These are phyloP conservation scores for Oscheius sp. DNA, from an alignment of 1,140 invertebrate species.

Conservation along the genomic window DNA sequence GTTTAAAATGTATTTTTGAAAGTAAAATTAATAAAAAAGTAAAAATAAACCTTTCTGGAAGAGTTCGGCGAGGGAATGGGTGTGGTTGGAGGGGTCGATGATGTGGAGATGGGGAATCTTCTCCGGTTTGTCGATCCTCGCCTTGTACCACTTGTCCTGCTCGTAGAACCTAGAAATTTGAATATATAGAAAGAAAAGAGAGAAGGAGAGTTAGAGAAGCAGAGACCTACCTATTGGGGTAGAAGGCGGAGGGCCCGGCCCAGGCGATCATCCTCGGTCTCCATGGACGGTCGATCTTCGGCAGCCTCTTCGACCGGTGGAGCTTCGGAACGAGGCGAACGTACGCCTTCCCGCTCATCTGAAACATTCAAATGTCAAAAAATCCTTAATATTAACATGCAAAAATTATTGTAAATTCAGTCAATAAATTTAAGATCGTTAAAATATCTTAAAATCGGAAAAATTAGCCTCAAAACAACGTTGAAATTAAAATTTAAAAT, in stretches of 20 bases:
- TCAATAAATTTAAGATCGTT: no score
- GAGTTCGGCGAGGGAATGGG: slow-evolving; percentile 30
- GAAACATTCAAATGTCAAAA: background rate
- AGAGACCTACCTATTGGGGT: slow-evolving; percentile 47
- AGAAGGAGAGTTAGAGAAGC: background rate
- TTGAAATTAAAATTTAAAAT: no score
- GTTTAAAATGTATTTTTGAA: background rate
- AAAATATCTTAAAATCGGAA: no score
- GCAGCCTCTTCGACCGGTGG: slow-evolving; percentile 46
- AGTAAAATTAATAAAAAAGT: background rate
- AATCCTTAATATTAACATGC: no score
- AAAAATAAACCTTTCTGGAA: slow-evolving; percentile 22
- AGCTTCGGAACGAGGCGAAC: slow-evolving; percentile 27
- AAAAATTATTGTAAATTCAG: no score
- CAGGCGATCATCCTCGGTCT: slow-evolving; percentile 57
- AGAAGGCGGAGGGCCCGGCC: slow-evolving; percentile 59
- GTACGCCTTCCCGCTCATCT: slow-evolving; percentile 36
- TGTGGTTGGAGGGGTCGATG: slow-evolving; percentile 53
- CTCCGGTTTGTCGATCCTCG: slow-evolving; percentile 58
- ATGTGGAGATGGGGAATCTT: slow-evolving; percentile 55
- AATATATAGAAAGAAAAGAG: background rate
- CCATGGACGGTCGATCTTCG: slow-evolving; percentile 50
- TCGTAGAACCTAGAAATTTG: slow-evolving; percentile 55
- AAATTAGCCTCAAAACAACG: no score
- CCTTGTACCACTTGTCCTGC: slow-evolving; percentile 58